Percentiles rank a stretch among this genome's conserved stretches.
Conservation (phyloP, 2,888 invertebrate species). For the Sisyra terminalis region DNA sequence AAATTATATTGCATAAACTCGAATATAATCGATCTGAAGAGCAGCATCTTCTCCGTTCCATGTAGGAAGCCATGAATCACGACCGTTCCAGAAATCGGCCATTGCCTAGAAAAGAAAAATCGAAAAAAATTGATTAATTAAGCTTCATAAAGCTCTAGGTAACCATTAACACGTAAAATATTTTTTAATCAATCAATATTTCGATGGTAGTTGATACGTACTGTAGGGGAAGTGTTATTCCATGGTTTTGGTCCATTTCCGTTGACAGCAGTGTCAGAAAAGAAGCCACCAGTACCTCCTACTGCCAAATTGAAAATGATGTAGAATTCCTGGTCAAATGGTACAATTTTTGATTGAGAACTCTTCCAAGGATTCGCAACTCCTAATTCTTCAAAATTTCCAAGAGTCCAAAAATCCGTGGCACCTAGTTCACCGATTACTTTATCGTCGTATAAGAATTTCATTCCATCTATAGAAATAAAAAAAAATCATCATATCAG, state of each 20-base stretch:
- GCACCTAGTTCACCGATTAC: slow-evolving; percentile 33
- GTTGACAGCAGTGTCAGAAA: neutral
- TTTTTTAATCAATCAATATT: too few relatives aligned
- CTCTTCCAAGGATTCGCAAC: slow-evolving; percentile 22
- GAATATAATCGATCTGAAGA: slow-evolving; percentile 2
- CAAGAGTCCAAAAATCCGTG: slow-evolving; percentile 8
- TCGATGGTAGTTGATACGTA: neutral
- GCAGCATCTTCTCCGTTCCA: slow-evolving; percentile 4
- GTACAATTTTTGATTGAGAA: slow-evolving; percentile 19
- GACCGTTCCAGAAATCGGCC: neutral
- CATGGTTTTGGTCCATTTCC: slow-evolving; percentile 1
- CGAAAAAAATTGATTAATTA: neutral
- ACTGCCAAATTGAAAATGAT: slow-evolving; percentile 29
- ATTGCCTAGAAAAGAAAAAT: neutral
- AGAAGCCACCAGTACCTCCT: slow-evolving; percentile 19
- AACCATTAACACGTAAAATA: neutral
- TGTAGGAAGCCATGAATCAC: neutral
- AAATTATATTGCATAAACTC: slow-evolving; percentile 1
- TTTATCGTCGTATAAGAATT: slow-evolving; percentile 34
- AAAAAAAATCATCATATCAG: too few relatives aligned
- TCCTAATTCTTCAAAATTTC: slow-evolving; percentile 24
- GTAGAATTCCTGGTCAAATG: slow-evolving; percentile 21
- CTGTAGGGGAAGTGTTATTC: neutral
- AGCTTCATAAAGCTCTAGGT: too few relatives aligned
- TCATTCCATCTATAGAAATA: slow-evolving; percentile 16